phyloP scores from a whole-genome alignment of 2,113 vertebrate species.

The Istiophorus platypterus region DNA sequence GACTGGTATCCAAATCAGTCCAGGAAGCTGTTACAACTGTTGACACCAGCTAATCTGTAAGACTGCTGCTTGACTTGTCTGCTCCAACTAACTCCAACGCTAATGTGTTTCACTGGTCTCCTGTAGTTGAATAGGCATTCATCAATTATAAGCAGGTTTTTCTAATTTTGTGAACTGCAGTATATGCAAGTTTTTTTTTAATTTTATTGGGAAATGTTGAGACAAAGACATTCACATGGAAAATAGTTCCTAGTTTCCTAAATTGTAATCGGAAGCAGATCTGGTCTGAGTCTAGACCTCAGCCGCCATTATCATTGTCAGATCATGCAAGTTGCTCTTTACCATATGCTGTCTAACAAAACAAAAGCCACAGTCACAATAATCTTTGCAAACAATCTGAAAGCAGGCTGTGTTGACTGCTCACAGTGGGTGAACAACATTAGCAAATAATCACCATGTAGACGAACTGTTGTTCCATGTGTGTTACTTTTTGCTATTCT shows the following conservation, averaged over 20 bases:
- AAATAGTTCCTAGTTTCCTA: conserved; percentile 6
- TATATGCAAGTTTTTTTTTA: background rate
- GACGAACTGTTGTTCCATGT: conserved; percentile 8
- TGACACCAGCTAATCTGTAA: conserved; percentile 61
- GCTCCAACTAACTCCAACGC: conserved; percentile 33
- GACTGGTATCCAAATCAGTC: conserved; percentile 59
- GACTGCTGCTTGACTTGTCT: conserved; percentile 47
- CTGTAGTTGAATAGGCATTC: conserved; percentile 31
- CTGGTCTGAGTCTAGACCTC: conserved; percentile 20
- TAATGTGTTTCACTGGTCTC: conserved; percentile 16
- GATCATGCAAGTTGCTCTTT: conserved; percentile 2
- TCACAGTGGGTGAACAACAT: conserved; percentile 12
- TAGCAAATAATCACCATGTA: conserved; percentile 8
- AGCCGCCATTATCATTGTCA: background rate
- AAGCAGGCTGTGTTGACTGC: background rate
- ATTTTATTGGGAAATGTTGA: background rate
- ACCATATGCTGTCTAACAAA: conserved; percentile 6
- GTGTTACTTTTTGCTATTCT: conserved; percentile 21
- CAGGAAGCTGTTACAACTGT: conserved; percentile 51
- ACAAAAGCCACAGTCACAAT: conserved; percentile 27
- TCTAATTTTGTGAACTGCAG: conserved; percentile 14
- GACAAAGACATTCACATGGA: background rate
- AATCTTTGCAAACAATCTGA: conserved; percentile 7
- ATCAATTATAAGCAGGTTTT: conserved; percentile 25
- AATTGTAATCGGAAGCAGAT: conserved; percentile 5